Conservation (phyloP, 2,888 invertebrate species). For the Phrixothrix hirtus region DNA sequence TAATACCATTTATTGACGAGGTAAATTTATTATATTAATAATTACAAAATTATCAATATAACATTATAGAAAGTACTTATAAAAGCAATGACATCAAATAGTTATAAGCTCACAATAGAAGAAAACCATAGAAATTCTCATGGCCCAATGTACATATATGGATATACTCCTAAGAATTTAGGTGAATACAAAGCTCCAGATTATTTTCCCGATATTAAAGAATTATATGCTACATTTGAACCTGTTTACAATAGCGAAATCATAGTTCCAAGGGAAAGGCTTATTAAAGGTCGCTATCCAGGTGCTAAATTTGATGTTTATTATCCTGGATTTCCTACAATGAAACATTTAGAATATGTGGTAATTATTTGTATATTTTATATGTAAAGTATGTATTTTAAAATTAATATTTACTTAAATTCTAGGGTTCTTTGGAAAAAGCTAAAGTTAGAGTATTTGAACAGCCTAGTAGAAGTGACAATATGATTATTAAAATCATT, state of each 20-base stretch:
- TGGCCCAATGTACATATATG: conserved; percentile 85
- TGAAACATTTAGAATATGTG: conserved; percentile 79
- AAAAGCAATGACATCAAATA: conserved; percentile 74
- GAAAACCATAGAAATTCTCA: conserved; percentile 79
- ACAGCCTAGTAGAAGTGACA: conserved; percentile 77
- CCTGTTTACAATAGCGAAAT: conserved; percentile 63
- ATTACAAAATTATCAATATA: conserved; percentile 8
- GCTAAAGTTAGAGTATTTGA: conserved; percentile 88
- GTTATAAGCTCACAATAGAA: conserved; percentile 66
- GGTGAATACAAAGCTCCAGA: conserved; percentile 64
- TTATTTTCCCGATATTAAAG: conserved; percentile 65
- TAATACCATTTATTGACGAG: conserved; percentile 93
- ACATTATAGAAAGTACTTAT: conserved; percentile 64
- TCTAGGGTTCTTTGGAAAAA: conserved; percentile 60
- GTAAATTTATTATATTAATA: conserved; percentile 47
- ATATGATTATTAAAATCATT: conserved; percentile 71
- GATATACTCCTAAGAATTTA: conserved; percentile 61
- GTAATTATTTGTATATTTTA: conserved; percentile 54
- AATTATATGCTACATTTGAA: conserved; percentile 62
- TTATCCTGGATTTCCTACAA: conserved; percentile 91
- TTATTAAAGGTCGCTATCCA: conserved; percentile 73
- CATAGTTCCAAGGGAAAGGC: conserved; percentile 60
- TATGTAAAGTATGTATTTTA: neutral
- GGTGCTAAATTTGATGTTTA: conserved; percentile 70
- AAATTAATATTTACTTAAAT: neutral